Evolutionary conservation across 2,797 vertebrate genomes (phyloP).

Genomic region (Ctenosaura bakeri): DNA sequence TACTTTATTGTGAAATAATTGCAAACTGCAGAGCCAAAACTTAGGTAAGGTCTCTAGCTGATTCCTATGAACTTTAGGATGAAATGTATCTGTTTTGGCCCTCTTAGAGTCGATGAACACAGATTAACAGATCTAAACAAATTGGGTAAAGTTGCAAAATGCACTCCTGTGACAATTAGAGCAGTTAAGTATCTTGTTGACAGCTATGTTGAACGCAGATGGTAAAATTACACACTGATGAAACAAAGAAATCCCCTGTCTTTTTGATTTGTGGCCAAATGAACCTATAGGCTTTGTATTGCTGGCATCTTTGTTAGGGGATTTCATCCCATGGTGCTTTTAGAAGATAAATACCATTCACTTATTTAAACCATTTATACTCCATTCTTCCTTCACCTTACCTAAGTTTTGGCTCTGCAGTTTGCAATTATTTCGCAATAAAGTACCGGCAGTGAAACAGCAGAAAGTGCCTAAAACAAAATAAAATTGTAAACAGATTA

Average conservation of each 20-base stretch:
- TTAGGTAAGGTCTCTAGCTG: constrained; percentile 1
- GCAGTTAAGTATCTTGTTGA: constrained; percentile 78
- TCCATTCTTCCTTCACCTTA: background rate
- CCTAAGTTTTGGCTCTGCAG: background rate
- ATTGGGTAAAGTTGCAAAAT: constrained; percentile 79
- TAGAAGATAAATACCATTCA: background rate
- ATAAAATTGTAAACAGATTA: background rate
- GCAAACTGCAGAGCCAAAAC: too few species aligned
- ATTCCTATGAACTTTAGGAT: constrained; percentile 76
- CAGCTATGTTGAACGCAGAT: constrained; percentile 81
- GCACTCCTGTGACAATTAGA: constrained; percentile 79
- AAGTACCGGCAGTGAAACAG: background rate
- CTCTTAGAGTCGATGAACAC: constrained; percentile 76
- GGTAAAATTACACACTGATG: constrained; percentile 75
- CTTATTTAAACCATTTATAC: background rate
- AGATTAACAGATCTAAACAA: constrained; percentile 82
- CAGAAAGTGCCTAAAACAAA: background rate
- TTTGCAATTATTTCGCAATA: background rate
- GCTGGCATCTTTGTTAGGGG: background rate
- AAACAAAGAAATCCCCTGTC: constrained; percentile 73
- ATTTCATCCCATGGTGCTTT: background rate
- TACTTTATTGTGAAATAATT: too few species aligned
- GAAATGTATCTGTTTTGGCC: constrained; percentile 54
- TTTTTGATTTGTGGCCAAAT: constrained; percentile 77
- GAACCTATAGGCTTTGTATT: constrained; percentile 66